Conservation (phyloP, 2,888 invertebrate species). For the Entomobrya multifasciata region DNA sequence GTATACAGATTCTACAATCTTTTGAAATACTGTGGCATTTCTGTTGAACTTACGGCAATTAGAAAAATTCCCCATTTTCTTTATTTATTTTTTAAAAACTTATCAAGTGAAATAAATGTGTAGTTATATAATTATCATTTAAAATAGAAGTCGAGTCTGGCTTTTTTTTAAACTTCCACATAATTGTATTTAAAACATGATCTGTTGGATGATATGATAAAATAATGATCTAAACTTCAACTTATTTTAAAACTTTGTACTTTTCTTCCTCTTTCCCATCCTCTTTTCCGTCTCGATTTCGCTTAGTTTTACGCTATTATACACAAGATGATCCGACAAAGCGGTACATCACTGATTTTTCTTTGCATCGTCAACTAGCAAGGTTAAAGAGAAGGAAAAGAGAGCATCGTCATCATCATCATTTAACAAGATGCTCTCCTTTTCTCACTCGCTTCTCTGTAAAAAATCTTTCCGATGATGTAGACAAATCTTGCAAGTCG, state of each 20-base stretch:
- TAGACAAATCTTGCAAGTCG: slow-evolving; percentile 49
- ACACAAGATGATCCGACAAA: slow-evolving; percentile 32
- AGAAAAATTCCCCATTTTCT: no score
- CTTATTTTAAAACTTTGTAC: neutral
- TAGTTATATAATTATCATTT: no score
- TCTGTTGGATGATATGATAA: no score
- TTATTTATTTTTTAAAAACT: no score
- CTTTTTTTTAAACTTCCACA: no score
- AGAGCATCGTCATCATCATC: slow-evolving; percentile 24
- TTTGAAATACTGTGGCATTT: no score
- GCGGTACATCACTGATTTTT: slow-evolving; percentile 5
- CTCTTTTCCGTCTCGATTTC: neutral
- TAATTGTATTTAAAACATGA: no score
- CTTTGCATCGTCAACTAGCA: neutral
- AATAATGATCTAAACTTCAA: no score
- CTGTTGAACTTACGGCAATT: no score
- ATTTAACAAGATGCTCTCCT: neutral
- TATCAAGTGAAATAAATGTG: no score
- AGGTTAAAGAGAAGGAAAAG: neutral
- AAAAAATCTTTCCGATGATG: slow-evolving; percentile 27
- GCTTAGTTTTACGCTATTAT: neutral
- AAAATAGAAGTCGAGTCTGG: no score
- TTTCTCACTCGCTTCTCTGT: neutral
- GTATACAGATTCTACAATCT: no score
- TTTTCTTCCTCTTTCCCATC: neutral